phyloP scores from a whole-genome alignment of 2,797 vertebrate genomes.

The Manis crassicaudata region DNA sequence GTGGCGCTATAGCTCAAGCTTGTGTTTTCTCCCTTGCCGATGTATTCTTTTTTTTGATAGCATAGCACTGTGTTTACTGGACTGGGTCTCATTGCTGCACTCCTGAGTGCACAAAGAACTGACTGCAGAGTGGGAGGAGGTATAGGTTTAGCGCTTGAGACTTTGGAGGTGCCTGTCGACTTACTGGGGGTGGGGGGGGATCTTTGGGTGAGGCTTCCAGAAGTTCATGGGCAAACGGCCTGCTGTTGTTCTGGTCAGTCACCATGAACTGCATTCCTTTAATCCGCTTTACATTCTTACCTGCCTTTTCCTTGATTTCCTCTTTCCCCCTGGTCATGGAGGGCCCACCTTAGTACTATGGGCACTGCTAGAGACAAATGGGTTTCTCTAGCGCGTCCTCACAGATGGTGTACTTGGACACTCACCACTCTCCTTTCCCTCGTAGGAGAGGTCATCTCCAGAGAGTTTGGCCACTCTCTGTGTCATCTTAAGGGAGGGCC shows the following conservation, averaged over 20 bases:
- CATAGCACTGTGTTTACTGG: neutral
- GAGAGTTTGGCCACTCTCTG: neutral
- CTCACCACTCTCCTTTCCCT: neutral
- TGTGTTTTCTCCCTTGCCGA: neutral
- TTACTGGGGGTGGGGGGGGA: neutral
- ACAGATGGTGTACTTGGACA: neutral
- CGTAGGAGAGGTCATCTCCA: neutral
- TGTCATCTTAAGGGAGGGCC: neutral
- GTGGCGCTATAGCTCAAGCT: neutral
- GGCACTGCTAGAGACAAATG: neutral
- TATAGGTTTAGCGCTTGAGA: neutral
- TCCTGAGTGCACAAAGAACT: neutral
- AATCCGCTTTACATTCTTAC: neutral
- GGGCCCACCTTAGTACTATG: neutral
- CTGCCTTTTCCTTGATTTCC: neutral
- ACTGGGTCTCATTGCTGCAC: neutral
- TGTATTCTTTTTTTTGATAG: neutral
- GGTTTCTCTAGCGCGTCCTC: neutral
- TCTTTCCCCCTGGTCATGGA: neutral
- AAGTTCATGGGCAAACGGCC: neutral
- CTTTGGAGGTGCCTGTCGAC: neutral
- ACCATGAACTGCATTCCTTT: neutral
- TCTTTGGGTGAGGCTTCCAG: neutral
- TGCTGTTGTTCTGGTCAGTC: neutral
- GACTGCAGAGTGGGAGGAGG: neutral